These are phyloP conservation scores for Lasiurus borealis DNA, from an alignment of 2,113 vertebrate genomes.

Conservation along the genomic window DNA sequence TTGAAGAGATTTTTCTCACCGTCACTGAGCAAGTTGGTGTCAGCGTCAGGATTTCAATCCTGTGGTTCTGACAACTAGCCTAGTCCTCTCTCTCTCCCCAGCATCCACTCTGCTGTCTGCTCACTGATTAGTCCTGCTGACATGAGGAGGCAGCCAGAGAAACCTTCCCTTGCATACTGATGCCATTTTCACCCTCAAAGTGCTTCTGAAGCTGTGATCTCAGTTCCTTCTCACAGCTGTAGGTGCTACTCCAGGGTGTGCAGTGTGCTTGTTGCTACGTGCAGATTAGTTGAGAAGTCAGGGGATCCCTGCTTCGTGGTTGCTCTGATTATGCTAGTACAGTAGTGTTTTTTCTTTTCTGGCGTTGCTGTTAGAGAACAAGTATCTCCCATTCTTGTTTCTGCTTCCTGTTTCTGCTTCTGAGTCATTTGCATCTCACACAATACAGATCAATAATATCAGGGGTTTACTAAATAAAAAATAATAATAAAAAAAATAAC, in stretches of 20 bases:
- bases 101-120: neutral
- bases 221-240: constrained; percentile 67
- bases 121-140: neutral
- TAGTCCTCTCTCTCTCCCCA: neutral
- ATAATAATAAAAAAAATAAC: neutral
- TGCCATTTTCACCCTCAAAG: constrained; percentile 42
- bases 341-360: neutral
- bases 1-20: constrained; percentile 40
- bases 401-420: too few species aligned
- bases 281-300: neutral
- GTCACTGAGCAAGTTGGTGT: constrained; percentile 2
- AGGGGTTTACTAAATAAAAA: neutral
- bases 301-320: neutral
- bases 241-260: constrained; percentile 53
- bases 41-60: constrained; percentile 24
- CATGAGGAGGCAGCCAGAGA: neutral
- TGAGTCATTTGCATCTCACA: neutral
- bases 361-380: neutral
- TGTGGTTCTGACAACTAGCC: neutral
- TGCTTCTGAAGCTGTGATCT: constrained; percentile 70
- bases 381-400: neutral
- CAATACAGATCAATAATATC: neutral
- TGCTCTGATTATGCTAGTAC: constrained; percentile 18
- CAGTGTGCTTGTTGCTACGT: constrained; percentile 58
- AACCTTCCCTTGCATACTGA: neutral